Conservation (phyloP, 2,797 vertebrate species). For the Sebastiscus albofasciatus region DNA sequence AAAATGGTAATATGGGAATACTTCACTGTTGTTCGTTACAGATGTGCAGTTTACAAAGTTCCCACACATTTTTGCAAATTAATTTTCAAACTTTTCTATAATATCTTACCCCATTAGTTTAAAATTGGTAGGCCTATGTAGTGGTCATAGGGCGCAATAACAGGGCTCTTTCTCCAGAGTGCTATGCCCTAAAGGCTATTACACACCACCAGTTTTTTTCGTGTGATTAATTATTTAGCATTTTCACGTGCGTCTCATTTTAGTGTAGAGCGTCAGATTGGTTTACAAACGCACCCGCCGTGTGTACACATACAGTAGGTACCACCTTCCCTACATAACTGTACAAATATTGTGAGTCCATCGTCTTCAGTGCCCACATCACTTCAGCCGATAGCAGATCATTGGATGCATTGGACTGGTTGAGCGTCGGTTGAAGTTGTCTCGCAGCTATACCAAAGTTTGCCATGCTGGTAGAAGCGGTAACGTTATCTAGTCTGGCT, state of each 20-base stretch:
- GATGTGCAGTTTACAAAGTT: not conserved
- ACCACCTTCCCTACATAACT: too few species aligned
- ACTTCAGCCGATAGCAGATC: too few species aligned
- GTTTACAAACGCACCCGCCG: not conserved
- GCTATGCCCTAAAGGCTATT: not conserved
- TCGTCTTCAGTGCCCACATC: too few species aligned
- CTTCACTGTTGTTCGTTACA: not conserved
- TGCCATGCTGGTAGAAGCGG: too few species aligned
- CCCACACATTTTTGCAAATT: rapidly evolving
- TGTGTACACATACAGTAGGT: not conserved
- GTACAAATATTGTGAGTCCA: too few species aligned
- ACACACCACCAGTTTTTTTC: too few species aligned
- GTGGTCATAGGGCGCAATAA: not conserved
- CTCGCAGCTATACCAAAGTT: too few species aligned
- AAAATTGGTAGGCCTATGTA: not conserved
- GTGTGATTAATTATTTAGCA: too few species aligned
- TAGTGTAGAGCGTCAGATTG: not conserved
- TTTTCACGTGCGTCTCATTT: not conserved
- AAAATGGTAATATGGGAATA: constrained; percentile 24
- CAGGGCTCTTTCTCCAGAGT: not conserved
- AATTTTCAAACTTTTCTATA: not conserved
- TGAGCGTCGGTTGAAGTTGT: too few species aligned
- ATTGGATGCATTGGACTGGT: too few species aligned
- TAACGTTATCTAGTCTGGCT: too few species aligned
- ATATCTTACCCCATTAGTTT: not conserved